Evolutionary conservation across 2,888 invertebrate genomes (phyloP), one percentile per base, ranked within the genome.

Genomic region (Epinotia nisella): DNA sequence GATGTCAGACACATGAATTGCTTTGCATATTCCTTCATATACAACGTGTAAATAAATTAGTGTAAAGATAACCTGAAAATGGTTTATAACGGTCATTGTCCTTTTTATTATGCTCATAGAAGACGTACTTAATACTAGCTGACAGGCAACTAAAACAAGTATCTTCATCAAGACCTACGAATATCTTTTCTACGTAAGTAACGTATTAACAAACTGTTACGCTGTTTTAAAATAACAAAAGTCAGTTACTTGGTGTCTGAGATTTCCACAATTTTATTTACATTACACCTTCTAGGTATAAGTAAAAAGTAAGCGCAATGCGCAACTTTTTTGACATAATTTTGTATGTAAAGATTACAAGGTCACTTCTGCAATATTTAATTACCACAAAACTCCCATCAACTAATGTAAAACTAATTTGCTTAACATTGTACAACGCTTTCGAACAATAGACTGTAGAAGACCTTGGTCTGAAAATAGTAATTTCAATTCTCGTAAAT

Each of bases 341-440:
- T 7, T 10, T 53, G 13, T 35, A n/a, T 4, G 21, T 13, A 68
- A 35, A 53, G 64, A 29, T 11, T 24, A 41, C 64, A 53, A 72
- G 72, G 72, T 68, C 61, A 21, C 49, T 15, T 67, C 58, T 72
- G 56, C 67, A 72, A 72, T 61, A 67, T 67, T 68, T 61, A 68
- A 72, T 72, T 62, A 56, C 56, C 49, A 62, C 45, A 67, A 68
- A 68, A 56, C 61, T 68, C 72, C 72, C 67, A 72, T 72, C 55
- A 67, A 55, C 72, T 41, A 61, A 51, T 39, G 49, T 67, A 58
- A n/a, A n/a, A 53, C 51, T 58, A 71, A 71, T 73, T 68, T 35
- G 59, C 62, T 41, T 64, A 69, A 69, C 53, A 69, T 69, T 68
- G 71, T 70, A 72, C 59, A 53, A 35, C 60, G 60, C 72, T 58